These are phyloP conservation scores for Helarctos malayanus DNA, from an alignment of 2,797 vertebrate genomes.

Conservation along the genomic window DNA sequence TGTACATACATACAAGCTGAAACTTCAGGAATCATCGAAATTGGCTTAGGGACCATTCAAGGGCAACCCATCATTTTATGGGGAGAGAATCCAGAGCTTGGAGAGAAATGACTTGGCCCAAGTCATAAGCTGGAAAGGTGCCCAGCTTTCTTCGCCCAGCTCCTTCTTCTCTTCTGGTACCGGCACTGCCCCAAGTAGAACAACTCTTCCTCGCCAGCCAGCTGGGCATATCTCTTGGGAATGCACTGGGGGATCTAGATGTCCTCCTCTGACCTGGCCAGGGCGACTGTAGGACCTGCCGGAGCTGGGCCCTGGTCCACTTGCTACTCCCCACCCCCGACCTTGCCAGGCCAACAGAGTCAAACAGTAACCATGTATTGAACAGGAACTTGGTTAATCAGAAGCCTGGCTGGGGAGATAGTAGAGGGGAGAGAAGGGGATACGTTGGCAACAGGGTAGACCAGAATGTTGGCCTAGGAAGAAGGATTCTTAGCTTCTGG, in stretches of 20 bases:
- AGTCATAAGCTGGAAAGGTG: neutral
- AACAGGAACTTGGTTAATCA: constrained; percentile 83
- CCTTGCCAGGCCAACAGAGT: constrained; percentile 72
- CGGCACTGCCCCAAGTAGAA: neutral
- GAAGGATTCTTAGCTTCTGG: neutral
- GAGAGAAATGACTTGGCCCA: neutral
- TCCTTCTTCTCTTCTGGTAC: neutral
- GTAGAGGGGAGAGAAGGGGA: neutral
- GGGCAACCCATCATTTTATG: neutral
- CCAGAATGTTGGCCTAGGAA: neutral
- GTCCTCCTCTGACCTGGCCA: neutral
- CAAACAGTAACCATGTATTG: constrained; percentile 85
- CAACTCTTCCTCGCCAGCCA: neutral
- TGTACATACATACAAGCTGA: neutral
- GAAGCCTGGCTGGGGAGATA: constrained; percentile 77
- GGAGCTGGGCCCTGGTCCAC: neutral
- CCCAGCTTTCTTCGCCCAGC: neutral
- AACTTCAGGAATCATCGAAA: constrained; percentile 40
- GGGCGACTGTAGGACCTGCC: neutral
- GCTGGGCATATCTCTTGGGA: neutral
- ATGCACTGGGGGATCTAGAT: neutral
- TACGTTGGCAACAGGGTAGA: neutral
- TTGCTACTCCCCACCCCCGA: constrained; percentile 32
- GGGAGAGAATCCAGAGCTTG: constrained; percentile 7
- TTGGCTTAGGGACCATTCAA: constrained; percentile 28